Evolutionary conservation across 2,113 vertebrate genomes (phyloP).

Genomic region (Solenodon paradoxus): DNA sequence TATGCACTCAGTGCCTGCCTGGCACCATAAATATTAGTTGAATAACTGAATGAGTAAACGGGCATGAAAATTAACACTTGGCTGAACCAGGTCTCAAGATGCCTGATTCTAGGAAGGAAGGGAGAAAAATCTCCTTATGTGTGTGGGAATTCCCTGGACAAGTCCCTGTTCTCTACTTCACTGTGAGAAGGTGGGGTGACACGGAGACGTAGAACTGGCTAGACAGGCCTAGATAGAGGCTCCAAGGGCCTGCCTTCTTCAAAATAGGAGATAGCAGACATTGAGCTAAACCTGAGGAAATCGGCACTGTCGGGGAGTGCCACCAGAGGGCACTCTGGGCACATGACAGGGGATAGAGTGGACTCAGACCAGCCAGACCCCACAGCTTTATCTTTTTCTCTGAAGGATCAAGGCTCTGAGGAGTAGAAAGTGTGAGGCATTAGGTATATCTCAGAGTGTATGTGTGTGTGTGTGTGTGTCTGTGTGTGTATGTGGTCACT

Average conservation of each 20-base stretch:
- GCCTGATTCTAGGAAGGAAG: not conserved
- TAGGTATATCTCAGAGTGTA: too few species aligned
- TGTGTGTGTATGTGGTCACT: too few species aligned
- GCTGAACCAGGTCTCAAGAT: not conserved
- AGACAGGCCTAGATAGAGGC: not conserved
- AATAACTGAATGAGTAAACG: not conserved
- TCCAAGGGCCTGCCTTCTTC: not conserved
- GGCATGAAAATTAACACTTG: not conserved
- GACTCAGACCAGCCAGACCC: not conserved
- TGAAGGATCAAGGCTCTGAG: not conserved
- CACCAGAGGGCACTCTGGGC: constrained; percentile 71
- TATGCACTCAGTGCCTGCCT: not conserved
- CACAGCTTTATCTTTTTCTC: not conserved
- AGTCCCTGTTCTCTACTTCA: not conserved
- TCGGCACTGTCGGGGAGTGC: not conserved
- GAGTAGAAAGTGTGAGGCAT: not conserved
- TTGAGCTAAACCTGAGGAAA: not conserved
- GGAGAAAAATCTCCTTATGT: not conserved
- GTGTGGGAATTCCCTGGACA: not conserved
- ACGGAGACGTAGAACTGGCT: not conserved
- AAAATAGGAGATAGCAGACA: not conserved
- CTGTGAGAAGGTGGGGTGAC: not conserved
- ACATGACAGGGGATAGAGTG: not conserved
- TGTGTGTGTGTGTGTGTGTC: too few species aligned
- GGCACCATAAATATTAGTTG: not conserved